Conservation (phyloP, 2,888 invertebrate genomes). For the Cephus sareptanus region DNA sequence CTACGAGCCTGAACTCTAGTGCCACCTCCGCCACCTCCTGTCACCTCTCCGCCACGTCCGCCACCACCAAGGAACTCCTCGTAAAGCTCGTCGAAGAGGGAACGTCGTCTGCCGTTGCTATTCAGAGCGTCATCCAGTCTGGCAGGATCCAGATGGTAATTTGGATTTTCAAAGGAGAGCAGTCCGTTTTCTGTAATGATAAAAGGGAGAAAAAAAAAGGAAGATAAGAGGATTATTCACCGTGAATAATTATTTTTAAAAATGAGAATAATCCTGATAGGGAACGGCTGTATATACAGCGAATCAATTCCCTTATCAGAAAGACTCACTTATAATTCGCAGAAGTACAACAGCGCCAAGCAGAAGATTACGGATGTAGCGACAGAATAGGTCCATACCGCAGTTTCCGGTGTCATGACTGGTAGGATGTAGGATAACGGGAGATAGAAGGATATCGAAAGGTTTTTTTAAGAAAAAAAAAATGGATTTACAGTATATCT, state of each 20-base stretch:
- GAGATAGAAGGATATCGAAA: not conserved
- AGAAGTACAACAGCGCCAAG: conserved; percentile 47
- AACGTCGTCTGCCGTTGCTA: conserved; percentile 72
- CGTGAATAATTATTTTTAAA: not conserved
- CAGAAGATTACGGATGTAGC: conserved; percentile 49
- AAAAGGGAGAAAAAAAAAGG: conserved; percentile 10
- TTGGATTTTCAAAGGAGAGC: conserved; percentile 91
- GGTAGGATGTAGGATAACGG: not conserved
- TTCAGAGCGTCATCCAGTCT: conserved; percentile 81
- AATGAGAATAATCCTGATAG: not conserved
- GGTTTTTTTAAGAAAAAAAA: not conserved
- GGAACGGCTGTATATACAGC: not conserved
- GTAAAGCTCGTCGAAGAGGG: conserved; percentile 79
- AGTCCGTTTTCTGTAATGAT: conserved; percentile 85
- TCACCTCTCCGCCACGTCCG: conserved; percentile 60
- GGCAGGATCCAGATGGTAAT: conserved; percentile 85
- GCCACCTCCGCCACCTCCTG: conserved; percentile 68
- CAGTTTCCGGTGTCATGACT: conserved; percentile 42
- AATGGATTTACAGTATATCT: not conserved
- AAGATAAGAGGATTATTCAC: not conserved
- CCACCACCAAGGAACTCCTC: conserved; percentile 70
- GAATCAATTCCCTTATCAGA: not conserved
- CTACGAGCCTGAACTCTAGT: conserved; percentile 68
- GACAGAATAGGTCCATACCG: conserved; percentile 53
- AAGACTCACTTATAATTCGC: conserved; percentile 55